These are phyloP conservation scores for Nyctibius grandis DNA, from an alignment of 2,797 vertebrate species.

Conservation along the genomic window DNA sequence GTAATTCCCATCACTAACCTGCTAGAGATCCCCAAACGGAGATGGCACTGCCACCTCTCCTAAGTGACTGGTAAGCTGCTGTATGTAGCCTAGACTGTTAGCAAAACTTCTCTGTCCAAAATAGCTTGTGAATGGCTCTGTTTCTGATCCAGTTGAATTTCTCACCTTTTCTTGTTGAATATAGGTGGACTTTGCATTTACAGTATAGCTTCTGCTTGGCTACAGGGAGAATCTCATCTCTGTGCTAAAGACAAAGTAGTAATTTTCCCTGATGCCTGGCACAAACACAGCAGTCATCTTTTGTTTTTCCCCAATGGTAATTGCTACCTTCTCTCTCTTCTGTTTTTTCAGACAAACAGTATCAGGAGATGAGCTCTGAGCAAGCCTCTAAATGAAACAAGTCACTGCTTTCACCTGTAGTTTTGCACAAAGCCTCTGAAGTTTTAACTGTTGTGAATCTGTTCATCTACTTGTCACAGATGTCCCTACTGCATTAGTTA, in stretches of 20 bases:
- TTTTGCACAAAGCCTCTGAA: constrained; percentile 26
- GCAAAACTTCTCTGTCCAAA: not conserved
- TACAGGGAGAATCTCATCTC: constrained; percentile 47
- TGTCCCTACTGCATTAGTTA: not conserved
- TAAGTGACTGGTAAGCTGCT: not conserved
- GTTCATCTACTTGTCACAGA: not conserved
- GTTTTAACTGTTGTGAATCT: not conserved
- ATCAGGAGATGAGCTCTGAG: constrained; percentile 37
- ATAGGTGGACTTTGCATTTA: constrained; percentile 8
- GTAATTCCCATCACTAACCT: not conserved
- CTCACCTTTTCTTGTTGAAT: not conserved
- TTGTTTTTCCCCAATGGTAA: constrained; percentile 55
- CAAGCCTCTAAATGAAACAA: constrained; percentile 41
- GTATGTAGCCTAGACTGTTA: not conserved
- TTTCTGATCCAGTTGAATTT: constrained; percentile 15
- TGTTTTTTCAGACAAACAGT: constrained; percentile 10
- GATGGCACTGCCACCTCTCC: not conserved
- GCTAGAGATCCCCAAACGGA: not conserved
- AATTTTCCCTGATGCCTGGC: constrained; percentile 45
- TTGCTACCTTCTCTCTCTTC: constrained; percentile 43
- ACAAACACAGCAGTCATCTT: constrained; percentile 32
- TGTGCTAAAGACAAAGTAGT: constrained; percentile 52
- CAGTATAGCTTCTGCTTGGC: constrained; percentile 26
- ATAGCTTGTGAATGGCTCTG: not conserved
- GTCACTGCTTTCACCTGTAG: constrained; percentile 37